Evolutionary conservation across 1,140 invertebrate species (phyloP).

Genomic region (Trichogramma pretiosum): DNA sequence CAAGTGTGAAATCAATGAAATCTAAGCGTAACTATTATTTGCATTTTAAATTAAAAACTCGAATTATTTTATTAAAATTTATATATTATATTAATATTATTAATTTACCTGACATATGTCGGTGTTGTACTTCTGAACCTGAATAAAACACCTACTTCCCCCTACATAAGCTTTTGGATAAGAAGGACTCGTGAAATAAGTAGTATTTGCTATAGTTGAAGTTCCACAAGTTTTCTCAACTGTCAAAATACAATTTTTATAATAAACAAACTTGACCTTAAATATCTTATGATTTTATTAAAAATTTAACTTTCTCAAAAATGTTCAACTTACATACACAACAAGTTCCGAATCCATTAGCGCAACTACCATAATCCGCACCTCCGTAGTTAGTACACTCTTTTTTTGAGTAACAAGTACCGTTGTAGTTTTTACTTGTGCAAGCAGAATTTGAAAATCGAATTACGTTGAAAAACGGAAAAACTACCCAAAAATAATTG

Average conservation of each 20-base stretch:
- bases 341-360: slow-evolving; percentile 60
- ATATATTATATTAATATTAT: no score
- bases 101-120: slow-evolving; percentile 68
- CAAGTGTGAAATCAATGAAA: slow-evolving; percentile 62
- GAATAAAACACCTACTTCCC: slow-evolving; percentile 59
- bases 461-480: slow-evolving; percentile 62
- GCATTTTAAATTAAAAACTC: no score
- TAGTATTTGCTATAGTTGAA: slow-evolving; percentile 65
- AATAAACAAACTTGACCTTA: background rate
- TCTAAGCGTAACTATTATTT: slow-evolving; percentile 67
- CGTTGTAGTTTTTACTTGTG: slow-evolving; percentile 53
- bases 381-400: slow-evolving; percentile 66
- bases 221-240: slow-evolving; percentile 61
- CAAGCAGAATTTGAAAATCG: slow-evolving; percentile 63
- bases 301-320: no score
- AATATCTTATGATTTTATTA: slow-evolving; percentile 2
- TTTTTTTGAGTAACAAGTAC: slow-evolving; percentile 65
- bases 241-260: slow-evolving; percentile 31
- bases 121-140: slow-evolving; percentile 56
- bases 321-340: slow-evolving; percentile 74
- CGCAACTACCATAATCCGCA: slow-evolving; percentile 59
- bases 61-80: no score
- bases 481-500: slow-evolving; percentile 42
- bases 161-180: slow-evolving; percentile 60
- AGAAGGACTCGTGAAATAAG: slow-evolving; percentile 69